Evolutionary conservation across 1,140 invertebrate genomes (phyloP), one percentile per base, ranked within the genome.

Genomic region (Arion vulgaris): DNA sequence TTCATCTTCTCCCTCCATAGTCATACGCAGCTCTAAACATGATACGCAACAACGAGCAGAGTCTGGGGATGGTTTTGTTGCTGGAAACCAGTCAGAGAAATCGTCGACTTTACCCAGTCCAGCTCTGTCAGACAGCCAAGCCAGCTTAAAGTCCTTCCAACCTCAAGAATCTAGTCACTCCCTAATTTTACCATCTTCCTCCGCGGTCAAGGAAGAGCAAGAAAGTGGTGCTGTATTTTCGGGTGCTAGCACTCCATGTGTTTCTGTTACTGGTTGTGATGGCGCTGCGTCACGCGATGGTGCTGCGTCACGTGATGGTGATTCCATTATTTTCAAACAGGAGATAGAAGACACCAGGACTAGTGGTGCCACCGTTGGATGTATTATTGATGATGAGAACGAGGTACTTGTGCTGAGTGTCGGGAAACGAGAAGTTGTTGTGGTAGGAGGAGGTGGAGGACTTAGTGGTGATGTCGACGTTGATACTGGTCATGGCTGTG

Each of bases 361-460:
- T 45, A 66, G 28, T 34, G 23, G 26, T 5, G 62, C 11, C 74
- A 49, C n/a, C 38, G 13, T 32, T 39, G 19, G 71, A 26, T 73
- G 38, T 32, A 13, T 34, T 53, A 26, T 53, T 5, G 74, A 53
- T 28, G 41, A 73, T 7, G 74, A 76, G 49, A 76, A 76, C 26
- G 74, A 76, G 32, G 74, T 76, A 26, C 28, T 76, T 28, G 74
- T 76, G 74, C 23, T 76, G 49, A 76, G 32, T 53, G 32, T 76
- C 32, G 49, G 71, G n/a, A 73, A 73, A 76, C 41, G 49, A 53
- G 74, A 76, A 9, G 28, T n/a, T 28, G 41, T 19, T 7, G 28
- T 49, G 2, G 36, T 49, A 11, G 19, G 15, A 49, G 71, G 41
- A 2, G 4, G 36, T 9, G 38, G 9, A 11, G 19, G 15, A 49